These are phyloP conservation scores for Erpobdella octoculata DNA, from an alignment of 2,888 invertebrate species.

Conservation along the genomic window DNA sequence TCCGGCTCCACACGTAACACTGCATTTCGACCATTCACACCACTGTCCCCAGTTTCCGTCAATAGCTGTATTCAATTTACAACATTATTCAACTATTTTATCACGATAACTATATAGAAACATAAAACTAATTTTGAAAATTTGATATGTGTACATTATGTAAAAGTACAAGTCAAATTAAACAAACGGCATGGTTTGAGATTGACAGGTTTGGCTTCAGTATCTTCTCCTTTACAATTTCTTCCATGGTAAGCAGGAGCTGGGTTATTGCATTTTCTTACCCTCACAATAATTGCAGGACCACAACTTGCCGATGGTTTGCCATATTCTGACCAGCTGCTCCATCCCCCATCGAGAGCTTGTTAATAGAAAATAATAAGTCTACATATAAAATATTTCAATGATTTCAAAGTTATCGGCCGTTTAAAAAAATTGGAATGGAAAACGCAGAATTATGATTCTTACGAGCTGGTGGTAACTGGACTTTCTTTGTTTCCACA, in stretches of 20 bases:
- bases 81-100: constrained; percentile 20
- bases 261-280: constrained; percentile 31
- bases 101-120: constrained; percentile 30
- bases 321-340: constrained; percentile 34
- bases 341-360: constrained; percentile 35
- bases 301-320: constrained; percentile 33
- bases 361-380: background rate
- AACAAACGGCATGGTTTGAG: constrained; percentile 31
- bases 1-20: constrained; percentile 33
- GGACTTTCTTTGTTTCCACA: constrained; percentile 42
- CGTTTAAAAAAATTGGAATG: too few relatives aligned
- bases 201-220: constrained; percentile 16
- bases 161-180: background rate
- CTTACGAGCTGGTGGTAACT: constrained; percentile 27
- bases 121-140: background rate
- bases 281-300: constrained; percentile 13
- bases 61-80: constrained; percentile 11
- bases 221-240: constrained; percentile 18
- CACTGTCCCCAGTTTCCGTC: constrained; percentile 36
- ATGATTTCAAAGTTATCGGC: too few relatives aligned
- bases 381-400: background rate
- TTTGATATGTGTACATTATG: background rate
- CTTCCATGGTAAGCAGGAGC: constrained; percentile 23
- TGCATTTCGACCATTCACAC: constrained; percentile 33
- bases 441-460: too few relatives aligned